Evolutionary conservation across 2,113 vertebrate genomes (phyloP).

Genomic region (Trichechus manatus): DNA sequence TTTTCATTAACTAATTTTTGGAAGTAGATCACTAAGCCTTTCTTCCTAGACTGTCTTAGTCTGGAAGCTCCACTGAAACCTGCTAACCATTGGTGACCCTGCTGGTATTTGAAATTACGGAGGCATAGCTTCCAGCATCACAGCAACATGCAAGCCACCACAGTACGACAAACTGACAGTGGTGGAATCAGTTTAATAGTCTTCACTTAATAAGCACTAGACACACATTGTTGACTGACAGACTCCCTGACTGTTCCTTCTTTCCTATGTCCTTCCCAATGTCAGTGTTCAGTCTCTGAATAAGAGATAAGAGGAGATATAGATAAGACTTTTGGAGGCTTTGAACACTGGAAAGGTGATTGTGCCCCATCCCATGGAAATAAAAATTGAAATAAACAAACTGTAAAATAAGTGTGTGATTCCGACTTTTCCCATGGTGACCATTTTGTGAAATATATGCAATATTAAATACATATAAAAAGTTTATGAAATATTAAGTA

Average conservation of each 20-base stretch:
- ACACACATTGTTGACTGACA: not conserved
- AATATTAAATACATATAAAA: no score
- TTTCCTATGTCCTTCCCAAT: not conserved
- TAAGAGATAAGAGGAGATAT: not conserved
- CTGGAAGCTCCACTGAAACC: not conserved
- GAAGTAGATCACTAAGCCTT: not conserved
- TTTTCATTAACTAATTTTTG: not conserved
- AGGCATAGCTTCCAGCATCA: not conserved
- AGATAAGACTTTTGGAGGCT: not conserved
- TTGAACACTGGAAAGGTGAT: not conserved
- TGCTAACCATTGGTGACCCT: not conserved
- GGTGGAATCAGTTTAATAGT: no score
- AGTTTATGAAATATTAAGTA: not conserved
- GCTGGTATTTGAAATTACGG: not conserved
- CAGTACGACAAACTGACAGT: not conserved
- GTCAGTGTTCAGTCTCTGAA: not conserved
- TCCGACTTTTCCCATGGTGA: not conserved
- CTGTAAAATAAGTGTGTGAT: not conserved
- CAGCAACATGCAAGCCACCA: not conserved
- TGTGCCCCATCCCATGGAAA: not conserved
- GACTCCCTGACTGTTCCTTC: not conserved
- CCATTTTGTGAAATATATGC: not conserved
- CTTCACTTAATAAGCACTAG: not conserved
- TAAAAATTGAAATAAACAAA: conserved; percentile 13
- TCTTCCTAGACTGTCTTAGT: not conserved